Conservation (phyloP, 2,888 invertebrate genomes). For the Arenicola marina region DNA sequence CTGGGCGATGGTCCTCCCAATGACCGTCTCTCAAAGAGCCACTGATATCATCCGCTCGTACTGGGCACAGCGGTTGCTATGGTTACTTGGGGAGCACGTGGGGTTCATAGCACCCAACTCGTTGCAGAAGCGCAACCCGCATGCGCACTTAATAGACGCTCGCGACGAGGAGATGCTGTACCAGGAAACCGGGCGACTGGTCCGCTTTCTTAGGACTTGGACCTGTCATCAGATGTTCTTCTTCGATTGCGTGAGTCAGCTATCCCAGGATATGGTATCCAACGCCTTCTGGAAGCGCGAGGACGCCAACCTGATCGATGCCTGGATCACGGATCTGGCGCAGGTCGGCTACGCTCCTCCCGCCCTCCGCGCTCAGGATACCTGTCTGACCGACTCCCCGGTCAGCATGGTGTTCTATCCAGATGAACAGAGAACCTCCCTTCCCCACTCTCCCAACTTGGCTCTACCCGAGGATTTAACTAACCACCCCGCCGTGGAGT, state of each 20-base stretch:
- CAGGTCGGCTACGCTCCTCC: slow-evolving; percentile 29
- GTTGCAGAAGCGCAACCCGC: slow-evolving; percentile 37
- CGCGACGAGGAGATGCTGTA: slow-evolving; percentile 39
- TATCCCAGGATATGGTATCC: slow-evolving; percentile 25
- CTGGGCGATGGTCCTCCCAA: slow-evolving; percentile 42
- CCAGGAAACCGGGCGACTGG: slow-evolving; percentile 28
- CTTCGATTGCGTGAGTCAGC: slow-evolving; percentile 30
- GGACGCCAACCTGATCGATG: slow-evolving; percentile 32
- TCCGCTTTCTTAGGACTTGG: slow-evolving; percentile 33
- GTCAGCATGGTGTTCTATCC: slow-evolving; percentile 26
- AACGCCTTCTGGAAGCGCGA: slow-evolving; percentile 21
- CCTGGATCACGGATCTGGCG: slow-evolving; percentile 33
- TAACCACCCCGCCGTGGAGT: slow-evolving; percentile 6
- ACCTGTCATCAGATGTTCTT: slow-evolving; percentile 29
- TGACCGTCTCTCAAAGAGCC: slow-evolving; percentile 36
- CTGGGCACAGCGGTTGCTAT: slow-evolving; percentile 42
- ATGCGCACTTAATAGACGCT: slow-evolving; percentile 37
- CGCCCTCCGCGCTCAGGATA: background rate
- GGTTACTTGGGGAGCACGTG: slow-evolving; percentile 36
- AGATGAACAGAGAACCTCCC: slow-evolving; percentile 25
- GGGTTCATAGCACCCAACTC: slow-evolving; percentile 38
- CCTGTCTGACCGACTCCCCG: background rate
- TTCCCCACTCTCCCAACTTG: slow-evolving; percentile 20
- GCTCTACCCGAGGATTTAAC: slow-evolving; percentile 10
- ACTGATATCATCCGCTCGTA: slow-evolving; percentile 47